A percentile compares a stretch with the other conserved stretches of the same genome.
Evolutionary conservation across 2,113 vertebrate genomes (phyloP).

Genomic region (human): GRCh38 chr22:46929501-46930000

Average conservation of each 20-base stretch:
- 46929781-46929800: rapidly evolving
- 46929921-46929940: rapidly evolving
- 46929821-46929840: neutral
- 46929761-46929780: rapidly evolving
- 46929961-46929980: rapidly evolving
- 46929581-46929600: neutral
- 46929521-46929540: rapidly evolving
- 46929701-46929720: rapidly evolving
- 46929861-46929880: rapidly evolving
- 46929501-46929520: rapidly evolving
- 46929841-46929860: rapidly evolving
- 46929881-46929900: rapidly evolving
- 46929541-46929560: neutral
- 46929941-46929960: rapidly evolving
- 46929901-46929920: rapidly evolving
- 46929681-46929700: neutral
- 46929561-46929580: neutral
- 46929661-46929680: neutral
- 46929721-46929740: rapidly evolving
- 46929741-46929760: rapidly evolving
- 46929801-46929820: neutral
- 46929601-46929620: neutral
- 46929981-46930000: rapidly evolving
- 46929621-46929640: neutral
- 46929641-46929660: neutral